Evolutionary conservation across 2,888 invertebrate species (phyloP), one percentile per base, ranked within the genome.

Genomic region (Synergus japonicus): DNA sequence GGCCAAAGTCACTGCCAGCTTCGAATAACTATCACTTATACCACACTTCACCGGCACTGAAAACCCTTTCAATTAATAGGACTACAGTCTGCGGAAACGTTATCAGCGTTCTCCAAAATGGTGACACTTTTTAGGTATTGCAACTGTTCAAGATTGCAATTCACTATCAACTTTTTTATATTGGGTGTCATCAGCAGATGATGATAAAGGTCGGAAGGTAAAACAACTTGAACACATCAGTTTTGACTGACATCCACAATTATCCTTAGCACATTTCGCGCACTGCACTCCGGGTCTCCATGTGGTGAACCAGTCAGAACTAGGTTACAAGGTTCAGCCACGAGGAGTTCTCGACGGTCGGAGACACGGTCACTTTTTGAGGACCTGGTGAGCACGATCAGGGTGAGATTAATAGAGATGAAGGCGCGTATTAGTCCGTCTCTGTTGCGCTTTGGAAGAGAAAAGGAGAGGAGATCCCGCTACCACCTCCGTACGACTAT

Each of bases 401-500:
- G 41, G 37, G 1, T 63, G 43, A 8, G 9, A 8, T 63, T n/a
- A 58, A 41, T 63, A 15, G 15, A 54, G 15, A 73, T 37, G 49
- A 44, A 15, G 18, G 58, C 67, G 64, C 66, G 78, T 22, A 63
- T 44, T 66, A 73, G 79, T 65, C 76, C 66, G 78, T 76, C 76
- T 79, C 79, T 66, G 44, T 41, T 66, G 76, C 54, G 58, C 43
- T 41, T 64, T 49, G 15, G 46, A 69, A 65, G 65, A 43, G 41
- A 76, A 60, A 77, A 76, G 64, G 77, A 77, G 66, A 79, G 44
- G 77, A 79, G 79, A 81, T 15, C 79, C 79, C 78, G 66, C 81
- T 78, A 60, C 73, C 82, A 77, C 86, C 85, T 86, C 87, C 87
- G 85, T 88, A 87, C 90, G 88, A 91, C 91, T 91, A 90, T 90